Conservation (phyloP, 2,113 vertebrate species). For the Zeus faber region DNA sequence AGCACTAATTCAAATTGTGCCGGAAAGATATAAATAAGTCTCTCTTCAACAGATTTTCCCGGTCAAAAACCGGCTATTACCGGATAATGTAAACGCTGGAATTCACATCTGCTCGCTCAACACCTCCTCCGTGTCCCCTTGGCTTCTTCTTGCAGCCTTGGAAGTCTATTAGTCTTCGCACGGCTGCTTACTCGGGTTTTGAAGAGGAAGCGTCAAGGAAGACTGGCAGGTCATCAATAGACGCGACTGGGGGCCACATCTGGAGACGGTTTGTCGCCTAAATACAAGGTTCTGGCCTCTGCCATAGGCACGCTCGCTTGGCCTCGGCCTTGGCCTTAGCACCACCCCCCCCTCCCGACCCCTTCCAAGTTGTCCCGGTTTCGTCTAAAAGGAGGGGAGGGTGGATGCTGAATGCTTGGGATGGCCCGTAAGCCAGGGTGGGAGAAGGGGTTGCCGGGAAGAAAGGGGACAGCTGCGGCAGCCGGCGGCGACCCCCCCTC, state of each 20-base stretch:
- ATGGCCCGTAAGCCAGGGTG: slow-evolving; percentile 56
- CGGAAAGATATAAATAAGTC: too few relatives aligned
- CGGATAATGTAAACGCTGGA: too few relatives aligned
- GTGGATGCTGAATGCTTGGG: slow-evolving; percentile 62
- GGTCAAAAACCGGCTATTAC: too few relatives aligned
- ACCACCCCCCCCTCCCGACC: slow-evolving; percentile 24
- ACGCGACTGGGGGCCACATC: slow-evolving; percentile 19
- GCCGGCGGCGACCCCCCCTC: slow-evolving; percentile 64
- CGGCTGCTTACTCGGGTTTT: too few relatives aligned
- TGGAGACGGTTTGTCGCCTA: slow-evolving; percentile 15
- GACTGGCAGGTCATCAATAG: too few relatives aligned
- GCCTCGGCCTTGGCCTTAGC: slow-evolving; percentile 48
- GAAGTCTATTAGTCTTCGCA: too few relatives aligned
- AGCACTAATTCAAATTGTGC: too few relatives aligned
- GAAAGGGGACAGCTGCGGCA: slow-evolving; percentile 74
- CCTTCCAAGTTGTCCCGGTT: slow-evolving; percentile 48
- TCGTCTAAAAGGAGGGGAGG: slow-evolving; percentile 19
- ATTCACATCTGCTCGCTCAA: too few relatives aligned
- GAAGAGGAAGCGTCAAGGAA: too few relatives aligned
- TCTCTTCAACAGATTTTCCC: too few relatives aligned
- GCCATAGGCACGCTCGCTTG: slow-evolving; percentile 35
- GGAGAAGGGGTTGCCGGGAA: slow-evolving; percentile 41
- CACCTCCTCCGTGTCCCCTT: too few relatives aligned
- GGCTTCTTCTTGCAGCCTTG: too few relatives aligned
- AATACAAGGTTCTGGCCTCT: slow-evolving; percentile 19